phyloP scores from a whole-genome alignment of 2,888 invertebrate species.

The Caenorhabditis afra region DNA sequence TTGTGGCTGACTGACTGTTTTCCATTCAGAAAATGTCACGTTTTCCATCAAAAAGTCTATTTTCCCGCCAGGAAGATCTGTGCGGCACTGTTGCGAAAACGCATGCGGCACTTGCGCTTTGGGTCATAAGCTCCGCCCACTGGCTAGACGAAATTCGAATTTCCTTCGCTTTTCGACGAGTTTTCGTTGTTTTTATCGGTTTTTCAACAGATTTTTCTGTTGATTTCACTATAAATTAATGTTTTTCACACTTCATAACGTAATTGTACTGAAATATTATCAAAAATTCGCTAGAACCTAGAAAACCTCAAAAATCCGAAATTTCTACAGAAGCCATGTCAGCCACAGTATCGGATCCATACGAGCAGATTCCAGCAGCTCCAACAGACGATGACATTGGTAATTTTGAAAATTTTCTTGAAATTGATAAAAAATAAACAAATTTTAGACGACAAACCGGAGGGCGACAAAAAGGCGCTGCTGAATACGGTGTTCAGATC shows the following conservation, averaged over 20 bases:
- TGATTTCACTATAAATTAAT: not conserved
- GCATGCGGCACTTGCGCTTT: slow-evolving; percentile 31
- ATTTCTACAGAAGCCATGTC: slow-evolving; percentile 13
- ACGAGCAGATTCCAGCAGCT: slow-evolving; percentile 54
- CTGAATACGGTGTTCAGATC: slow-evolving; percentile 91
- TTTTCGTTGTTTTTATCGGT: not conserved
- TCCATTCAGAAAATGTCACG: too few species aligned
- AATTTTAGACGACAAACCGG: slow-evolving; percentile 60
- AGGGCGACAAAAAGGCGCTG: slow-evolving; percentile 61
- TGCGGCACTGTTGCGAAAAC: slow-evolving; percentile 15
- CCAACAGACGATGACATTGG: slow-evolving; percentile 58
- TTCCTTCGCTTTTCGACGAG: not conserved
- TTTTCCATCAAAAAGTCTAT: too few species aligned
- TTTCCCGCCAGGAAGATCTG: not conserved
- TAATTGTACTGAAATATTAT: too few species aligned
- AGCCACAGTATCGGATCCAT: slow-evolving; percentile 43
- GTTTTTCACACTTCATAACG: too few species aligned
- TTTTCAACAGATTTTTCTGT: not conserved
- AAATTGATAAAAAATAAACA: not conserved
- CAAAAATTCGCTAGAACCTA: too few species aligned
- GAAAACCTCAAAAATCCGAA: too few species aligned
- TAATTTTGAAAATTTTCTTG: not conserved
- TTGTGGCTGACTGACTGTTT: too few species aligned
- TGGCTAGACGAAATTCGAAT: slow-evolving; percentile 9
- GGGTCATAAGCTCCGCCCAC: slow-evolving; percentile 18